phyloP scores from a whole-genome alignment of 1,140 invertebrate genomes.

The Trichonephila inaurata region DNA sequence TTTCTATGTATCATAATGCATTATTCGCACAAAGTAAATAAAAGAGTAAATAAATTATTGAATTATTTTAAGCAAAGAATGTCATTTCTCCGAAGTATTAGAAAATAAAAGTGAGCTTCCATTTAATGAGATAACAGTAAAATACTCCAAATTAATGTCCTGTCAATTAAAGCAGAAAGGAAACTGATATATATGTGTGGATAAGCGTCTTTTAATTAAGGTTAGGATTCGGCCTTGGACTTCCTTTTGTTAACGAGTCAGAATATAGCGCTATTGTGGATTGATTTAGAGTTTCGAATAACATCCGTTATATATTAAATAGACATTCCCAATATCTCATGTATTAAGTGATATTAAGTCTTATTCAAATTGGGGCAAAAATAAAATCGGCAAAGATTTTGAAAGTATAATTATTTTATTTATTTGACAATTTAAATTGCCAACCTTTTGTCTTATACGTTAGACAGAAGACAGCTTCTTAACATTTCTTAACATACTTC shows the following conservation, averaged over 20 bases:
- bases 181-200: conserved; percentile 16
- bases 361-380: no score
- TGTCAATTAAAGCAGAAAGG: conserved; percentile 31
- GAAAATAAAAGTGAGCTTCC: background rate
- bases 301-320: background rate
- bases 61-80: background rate
- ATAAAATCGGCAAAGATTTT: no score
- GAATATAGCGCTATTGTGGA: background rate
- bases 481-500: no score
- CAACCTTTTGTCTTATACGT: no score
- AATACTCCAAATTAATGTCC: background rate
- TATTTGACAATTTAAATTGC: no score
- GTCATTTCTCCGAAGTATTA: background rate
- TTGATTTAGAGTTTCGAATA: background rate
- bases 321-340: no score
- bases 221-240: background rate
- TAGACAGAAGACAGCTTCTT: no score
- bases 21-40: background rate
- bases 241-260: background rate
- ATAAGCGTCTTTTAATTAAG: conserved; percentile 15
- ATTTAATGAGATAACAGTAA: conserved; percentile 17
- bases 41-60: background rate
- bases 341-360: no score
- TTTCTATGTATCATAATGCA: background rate
- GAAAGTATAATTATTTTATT: no score